Percentiles rank a stretch among this genome's conserved stretches.
These are phyloP conservation scores for Eristalinus sepulchralis DNA, from an alignment of 2,888 invertebrate genomes.

Conservation along the genomic window DNA sequence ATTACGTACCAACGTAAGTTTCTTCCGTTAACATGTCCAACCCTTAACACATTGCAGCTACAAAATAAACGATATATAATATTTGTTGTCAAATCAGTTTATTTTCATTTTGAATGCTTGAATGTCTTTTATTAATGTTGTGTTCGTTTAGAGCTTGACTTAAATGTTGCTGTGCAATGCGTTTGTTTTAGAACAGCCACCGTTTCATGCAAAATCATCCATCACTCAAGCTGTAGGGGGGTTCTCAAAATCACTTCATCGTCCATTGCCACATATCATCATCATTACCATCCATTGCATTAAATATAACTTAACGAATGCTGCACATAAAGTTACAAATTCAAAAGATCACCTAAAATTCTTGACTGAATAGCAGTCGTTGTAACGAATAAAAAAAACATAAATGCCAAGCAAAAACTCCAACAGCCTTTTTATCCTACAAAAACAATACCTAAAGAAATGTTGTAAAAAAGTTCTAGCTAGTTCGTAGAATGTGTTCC, in stretches of 20 bases:
- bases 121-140: slow-evolving; percentile 15
- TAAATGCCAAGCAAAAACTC: slow-evolving; percentile 17
- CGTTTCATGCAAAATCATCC: slow-evolving; percentile 27
- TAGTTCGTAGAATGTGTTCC: slow-evolving; percentile 62
- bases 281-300: slow-evolving; percentile 4
- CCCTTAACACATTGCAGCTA: background rate
- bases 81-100: background rate
- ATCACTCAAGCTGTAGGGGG: slow-evolving; percentile 37
- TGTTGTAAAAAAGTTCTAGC: slow-evolving; percentile 66
- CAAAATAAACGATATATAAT: slow-evolving; percentile 1
- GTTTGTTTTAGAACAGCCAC: slow-evolving; percentile 7
- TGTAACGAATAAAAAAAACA: slow-evolving; percentile 3
- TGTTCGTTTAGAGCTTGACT: slow-evolving; percentile 29
- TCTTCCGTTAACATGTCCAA: background rate
- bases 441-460: slow-evolving; percentile 39
- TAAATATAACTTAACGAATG: slow-evolving; percentile 41
- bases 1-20: slow-evolving; percentile 17
- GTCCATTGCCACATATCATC: slow-evolving; percentile 29
- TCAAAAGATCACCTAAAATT: slow-evolving; percentile 41
- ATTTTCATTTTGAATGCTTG: slow-evolving; percentile 1
- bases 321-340: slow-evolving; percentile 51
- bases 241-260: slow-evolving; percentile 25
- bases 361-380: slow-evolving; percentile 56
- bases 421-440: slow-evolving; percentile 23
- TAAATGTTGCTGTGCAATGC: slow-evolving; percentile 20